Percentiles rank a stretch among this genome's conserved stretches.
Evolutionary conservation across 2,113 vertebrate genomes (phyloP).

Genomic region (Butorides virescens): DNA sequence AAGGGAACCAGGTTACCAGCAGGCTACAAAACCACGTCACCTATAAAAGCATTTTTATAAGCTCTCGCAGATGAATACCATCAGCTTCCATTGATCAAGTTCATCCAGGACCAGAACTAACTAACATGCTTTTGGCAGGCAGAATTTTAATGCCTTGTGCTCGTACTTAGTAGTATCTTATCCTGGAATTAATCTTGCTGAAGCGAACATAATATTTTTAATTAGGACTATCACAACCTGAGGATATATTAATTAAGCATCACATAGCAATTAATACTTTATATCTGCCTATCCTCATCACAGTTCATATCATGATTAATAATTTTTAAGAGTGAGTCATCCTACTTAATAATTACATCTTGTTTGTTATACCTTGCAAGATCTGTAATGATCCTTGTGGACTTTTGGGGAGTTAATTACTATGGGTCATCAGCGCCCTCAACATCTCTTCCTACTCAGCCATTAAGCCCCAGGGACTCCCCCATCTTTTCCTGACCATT

Average conservation of each 20-base stretch:
- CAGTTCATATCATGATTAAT: not conserved
- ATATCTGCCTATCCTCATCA: not conserved
- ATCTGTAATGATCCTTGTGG: not conserved
- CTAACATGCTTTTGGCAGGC: not conserved
- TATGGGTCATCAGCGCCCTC: not conserved
- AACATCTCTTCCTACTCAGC: not conserved
- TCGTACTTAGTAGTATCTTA: not conserved
- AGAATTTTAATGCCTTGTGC: not conserved
- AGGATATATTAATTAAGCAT: not conserved
- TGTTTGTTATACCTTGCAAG: not conserved
- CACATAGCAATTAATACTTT: not conserved
- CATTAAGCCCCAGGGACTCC: not conserved
- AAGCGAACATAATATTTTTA: not conserved
- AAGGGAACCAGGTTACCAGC: not conserved
- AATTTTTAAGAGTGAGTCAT: conserved; percentile 2
- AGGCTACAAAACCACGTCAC: not conserved
- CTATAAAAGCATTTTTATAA: not conserved
- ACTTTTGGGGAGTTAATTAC: not conserved
- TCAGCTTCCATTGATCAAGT: not conserved
- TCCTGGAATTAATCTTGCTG: not conserved
- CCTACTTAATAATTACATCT: not conserved
- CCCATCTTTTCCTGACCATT: not conserved
- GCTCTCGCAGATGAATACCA: not conserved
- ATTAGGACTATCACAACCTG: not conserved
- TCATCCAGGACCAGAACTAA: not conserved